Evolutionary conservation across 2,888 invertebrate species (phyloP), one percentile per base, ranked within the genome.

Genomic region (Ectemnius lituratus): DNA sequence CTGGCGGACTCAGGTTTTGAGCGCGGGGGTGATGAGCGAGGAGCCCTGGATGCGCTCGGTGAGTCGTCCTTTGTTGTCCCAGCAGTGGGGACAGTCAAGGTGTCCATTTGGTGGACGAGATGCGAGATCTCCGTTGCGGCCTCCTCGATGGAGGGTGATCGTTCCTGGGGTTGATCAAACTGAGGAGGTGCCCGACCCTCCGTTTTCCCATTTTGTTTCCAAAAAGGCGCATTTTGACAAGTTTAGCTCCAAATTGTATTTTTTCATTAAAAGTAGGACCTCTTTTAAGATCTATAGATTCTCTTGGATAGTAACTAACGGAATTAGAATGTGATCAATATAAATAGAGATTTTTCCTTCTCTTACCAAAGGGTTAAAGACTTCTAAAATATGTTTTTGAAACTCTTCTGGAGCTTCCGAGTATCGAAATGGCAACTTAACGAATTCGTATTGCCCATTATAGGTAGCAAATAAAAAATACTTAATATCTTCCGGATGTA

Each of bases 271-370:
- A 6, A 46, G 23, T n/a, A 66, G 27, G 4, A 66, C 66, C 13
- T 66, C 59, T 3, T 16, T 46, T 0, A 66, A 4, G 1, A 47
- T 47, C 3, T 16, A 0, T 11, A 66, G 27, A 0, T 59, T 66
- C 0, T 66, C 66, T 3, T 27, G 8, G 2, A 59, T n/a, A 0
- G n/a, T 59, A 3, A 4, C 8, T 0, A 47, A 47, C 6, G 66
- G 18, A 1, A 66, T 66, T 8, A 66, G 4, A 20, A 66, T 58
- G 13, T 66, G 45, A 3, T 66, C 66, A 3, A 66, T 37, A 18
- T 66, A 66, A 8, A 66, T 18, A 8, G 27, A 20, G 3, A 66
- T 2, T 46, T 66, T 66, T 11, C n/a, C 23, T 4, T 16, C 18
- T 20, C 46, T 20, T 45, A 58, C 20, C 4, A 59, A 46, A 4